A percentile compares a stretch with the other conserved stretches of the same genome.
Evolutionary conservation across 2,113 vertebrate species (phyloP).

Genomic region (Dromaius novaehollandiae): DNA sequence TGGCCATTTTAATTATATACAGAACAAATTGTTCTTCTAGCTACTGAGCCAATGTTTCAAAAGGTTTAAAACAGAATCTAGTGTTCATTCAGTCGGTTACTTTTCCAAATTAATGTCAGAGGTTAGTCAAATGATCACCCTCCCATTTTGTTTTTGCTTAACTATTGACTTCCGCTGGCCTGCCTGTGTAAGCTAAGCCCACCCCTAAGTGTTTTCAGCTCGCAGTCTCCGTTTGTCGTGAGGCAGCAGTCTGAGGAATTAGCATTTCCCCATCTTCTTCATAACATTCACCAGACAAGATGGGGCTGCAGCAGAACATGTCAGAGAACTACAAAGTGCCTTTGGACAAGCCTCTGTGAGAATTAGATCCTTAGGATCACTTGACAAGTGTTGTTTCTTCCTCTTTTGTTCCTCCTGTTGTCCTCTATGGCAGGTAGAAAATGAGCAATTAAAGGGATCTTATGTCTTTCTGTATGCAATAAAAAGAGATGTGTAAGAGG

Average conservation of each 20-base stretch:
- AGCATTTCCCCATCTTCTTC: neutral
- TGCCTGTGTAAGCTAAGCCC: neutral
- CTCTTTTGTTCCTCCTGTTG: slow-evolving; percentile 65
- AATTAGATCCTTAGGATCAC: slow-evolving; percentile 53
- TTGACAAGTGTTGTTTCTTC: slow-evolving; percentile 61
- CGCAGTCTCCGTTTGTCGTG: neutral
- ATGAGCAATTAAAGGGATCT: slow-evolving; percentile 72
- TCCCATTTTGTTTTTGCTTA: neutral
- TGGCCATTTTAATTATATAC: neutral
- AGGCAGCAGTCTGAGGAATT: neutral
- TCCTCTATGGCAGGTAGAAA: slow-evolving; percentile 67
- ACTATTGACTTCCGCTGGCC: neutral
- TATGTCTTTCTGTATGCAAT: slow-evolving; percentile 44
- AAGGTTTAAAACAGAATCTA: neutral
- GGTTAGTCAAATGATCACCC: neutral
- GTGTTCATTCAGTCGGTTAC: neutral
- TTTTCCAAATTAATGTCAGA: neutral
- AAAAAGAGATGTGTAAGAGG: slow-evolving; percentile 61
- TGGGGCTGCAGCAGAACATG: slow-evolving; percentile 42
- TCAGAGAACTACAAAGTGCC: slow-evolving; percentile 42
- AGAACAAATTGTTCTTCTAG: slow-evolving; percentile 5
- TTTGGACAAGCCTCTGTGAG: slow-evolving; percentile 16
- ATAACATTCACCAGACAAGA: neutral
- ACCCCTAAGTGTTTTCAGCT: neutral
- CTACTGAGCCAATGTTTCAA: neutral